Conservation (phyloP, 1,140 invertebrate genomes). For the Eueides isabella region DNA sequence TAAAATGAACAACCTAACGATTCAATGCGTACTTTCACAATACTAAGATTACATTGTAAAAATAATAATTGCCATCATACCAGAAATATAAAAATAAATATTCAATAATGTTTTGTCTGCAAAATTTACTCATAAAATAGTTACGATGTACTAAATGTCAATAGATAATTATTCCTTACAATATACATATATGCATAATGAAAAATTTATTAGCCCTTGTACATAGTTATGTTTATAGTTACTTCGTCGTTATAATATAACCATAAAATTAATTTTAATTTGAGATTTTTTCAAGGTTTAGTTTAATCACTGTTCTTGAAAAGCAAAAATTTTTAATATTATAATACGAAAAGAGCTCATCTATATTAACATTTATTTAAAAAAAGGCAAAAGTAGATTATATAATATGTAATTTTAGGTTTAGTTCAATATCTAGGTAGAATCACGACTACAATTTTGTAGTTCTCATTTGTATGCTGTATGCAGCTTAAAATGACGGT, state of each 20-base stretch:
- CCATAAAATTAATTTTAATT: no score
- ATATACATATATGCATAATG: neutral
- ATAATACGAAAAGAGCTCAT: no score
- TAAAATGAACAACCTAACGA: neutral
- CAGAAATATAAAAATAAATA: neutral
- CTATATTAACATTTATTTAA: no score
- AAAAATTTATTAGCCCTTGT: neutral
- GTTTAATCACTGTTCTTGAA: no score
- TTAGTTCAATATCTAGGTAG: no score
- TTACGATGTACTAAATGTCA: constrained; percentile 10
- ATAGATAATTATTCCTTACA: constrained; percentile 11
- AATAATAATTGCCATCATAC: neutral
- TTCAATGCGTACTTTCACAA: neutral
- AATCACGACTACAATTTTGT: neutral
- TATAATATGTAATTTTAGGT: no score
- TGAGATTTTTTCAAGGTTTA: no score
- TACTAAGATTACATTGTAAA: neutral
- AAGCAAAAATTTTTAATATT: no score
- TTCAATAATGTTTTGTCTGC: neutral
- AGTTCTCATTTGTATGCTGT: neutral
- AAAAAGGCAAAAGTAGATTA: no score
- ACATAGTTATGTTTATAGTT: neutral
- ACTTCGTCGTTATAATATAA: no score
- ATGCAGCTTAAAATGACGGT: neutral
- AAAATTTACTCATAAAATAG: neutral